Base-by-base conservation (phyloP, 2,113 vertebrate genomes). In the Epinephelus moara region DNA sequence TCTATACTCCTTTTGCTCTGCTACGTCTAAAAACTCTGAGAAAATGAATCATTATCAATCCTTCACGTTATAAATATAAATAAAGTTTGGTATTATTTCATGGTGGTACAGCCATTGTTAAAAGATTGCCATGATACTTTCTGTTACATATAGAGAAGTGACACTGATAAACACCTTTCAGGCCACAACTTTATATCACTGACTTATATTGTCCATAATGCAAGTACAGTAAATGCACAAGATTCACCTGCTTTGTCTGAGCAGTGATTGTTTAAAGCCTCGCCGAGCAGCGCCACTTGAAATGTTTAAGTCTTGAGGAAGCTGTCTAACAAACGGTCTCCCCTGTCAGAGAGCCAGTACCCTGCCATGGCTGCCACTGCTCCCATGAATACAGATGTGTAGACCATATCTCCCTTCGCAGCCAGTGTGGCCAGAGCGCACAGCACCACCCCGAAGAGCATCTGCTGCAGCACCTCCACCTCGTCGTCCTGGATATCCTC, bases 321-420 rank as follows among this genome's bases (percentile, higher is more conserved):
- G 77, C 92, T 95, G 1, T 97, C 92, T 0, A 99, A 90, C 82
- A 98, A 89, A 0, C 96, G 95, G 86, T 98, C 97, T 0, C 96
- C 97, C 85, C 95, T 96, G 85, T 99, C 97, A 0, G 97, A 98
- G 23, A 99, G 94, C 98, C 98, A 99, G 94, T 98, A 99, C 30
- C 97, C 97, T 0, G 96, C 96, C 96, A 97, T 97, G 81, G 97
- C 98, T 0, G 98, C 98, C 91, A 97, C 91, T 0, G 96, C 98
- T 0, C 98, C 98, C 0, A 99, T 99, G 92, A 99, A 99, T 74
- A 99, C 95, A 84, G 98, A 98, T 0, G 97, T 99, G 92, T 98
- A 99, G 42, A 99, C 98, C 96, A 99, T 91, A 92, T 99, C 98
- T 0, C 98, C 98, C 84, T 98, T 99, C 33, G 98, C 98, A 0